Evolutionary conservation across 2,113 vertebrate genomes (phyloP), one percentile per base, ranked within the genome.

Genomic region (Menidia beryllina): DNA sequence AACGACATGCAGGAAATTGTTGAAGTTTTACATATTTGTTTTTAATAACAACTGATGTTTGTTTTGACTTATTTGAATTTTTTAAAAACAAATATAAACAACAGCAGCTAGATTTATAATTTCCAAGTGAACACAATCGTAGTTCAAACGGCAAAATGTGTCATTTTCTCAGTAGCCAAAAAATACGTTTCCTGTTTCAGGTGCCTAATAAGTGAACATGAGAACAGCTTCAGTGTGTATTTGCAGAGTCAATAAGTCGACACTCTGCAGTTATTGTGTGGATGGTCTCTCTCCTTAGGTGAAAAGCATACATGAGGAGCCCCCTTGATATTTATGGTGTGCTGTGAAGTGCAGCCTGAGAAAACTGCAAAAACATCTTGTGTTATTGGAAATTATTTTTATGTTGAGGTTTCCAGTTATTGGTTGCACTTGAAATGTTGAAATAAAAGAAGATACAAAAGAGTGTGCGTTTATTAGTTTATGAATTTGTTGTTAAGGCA

Each of bases 261-360:
- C 69, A 43, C n/a, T 68, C 25, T 57, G 70, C 20, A 10, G 64
- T 63, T 43, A 76, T 63, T 82, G 60, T 19, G 26, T 41, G 8
- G 52, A 47, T 59, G 23, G 48, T 50, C 69, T 70, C 20, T 69
- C 71, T 30, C 27, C 15, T 53, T 39, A 58, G 27, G 60, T 59
- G 9, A 55, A 36, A 26, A 57, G 52, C 41, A 59, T n/a, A 11
- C 8, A 45, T n/a, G n/a, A n/a, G n/a, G 12, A 21, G 48, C 20
- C n/a, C 38, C 30, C n/a, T 62, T 45, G 14, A 27, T 59, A 4
- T 13, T 63, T 17, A 52, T 61, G 15, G 45, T 51, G 34, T 4
- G 4, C 7, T 49, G n/a, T 50, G 51, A 67, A 8, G 56, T 48
- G 39, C 20, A 38, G 24, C 30, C 13, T 9, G n/a, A 23, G 0